Conservation (phyloP, 1,140 invertebrate genomes). For the Drosophila tristis region DNA sequence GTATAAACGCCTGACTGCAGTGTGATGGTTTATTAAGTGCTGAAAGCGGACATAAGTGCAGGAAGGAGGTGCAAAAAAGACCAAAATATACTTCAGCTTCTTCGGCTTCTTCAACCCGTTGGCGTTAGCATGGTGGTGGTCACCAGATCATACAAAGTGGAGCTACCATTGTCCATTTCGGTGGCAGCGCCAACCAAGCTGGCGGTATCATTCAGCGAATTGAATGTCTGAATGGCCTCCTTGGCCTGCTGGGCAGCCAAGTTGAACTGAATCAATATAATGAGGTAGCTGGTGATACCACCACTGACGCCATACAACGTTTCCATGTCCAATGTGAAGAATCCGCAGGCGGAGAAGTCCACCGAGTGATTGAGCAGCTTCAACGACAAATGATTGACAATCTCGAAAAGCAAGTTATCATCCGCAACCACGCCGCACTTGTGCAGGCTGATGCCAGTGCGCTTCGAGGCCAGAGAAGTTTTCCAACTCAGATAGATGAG, state of each 20-base stretch:
- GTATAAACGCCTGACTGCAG: conserved; percentile 49
- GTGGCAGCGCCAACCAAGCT: conserved; percentile 61
- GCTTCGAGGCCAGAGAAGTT: conserved; percentile 79
- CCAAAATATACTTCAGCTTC: conserved; percentile 1
- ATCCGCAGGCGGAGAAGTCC: conserved; percentile 83
- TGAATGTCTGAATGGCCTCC: conserved; percentile 71
- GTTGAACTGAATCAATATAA: conserved; percentile 84
- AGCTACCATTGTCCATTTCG: conserved; percentile 56
- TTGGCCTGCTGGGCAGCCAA: conserved; percentile 82
- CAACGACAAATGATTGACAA: conserved; percentile 82
- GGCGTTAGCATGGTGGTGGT: conserved; percentile 66
- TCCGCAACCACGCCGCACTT: conserved; percentile 81
- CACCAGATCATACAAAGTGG: conserved; percentile 39
- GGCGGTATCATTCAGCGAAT: conserved; percentile 65
- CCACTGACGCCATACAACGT: conserved; percentile 82
- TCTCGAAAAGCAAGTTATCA: conserved; percentile 81
- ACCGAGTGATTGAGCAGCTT: conserved; percentile 82
- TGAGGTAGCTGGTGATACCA: conserved; percentile 83
- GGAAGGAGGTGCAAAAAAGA: conserved; percentile 4
- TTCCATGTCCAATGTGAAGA: conserved; percentile 83
- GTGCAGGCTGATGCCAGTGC: conserved; percentile 80
- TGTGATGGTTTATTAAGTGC: conserved; percentile 62
- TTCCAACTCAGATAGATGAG: conserved; percentile 83
- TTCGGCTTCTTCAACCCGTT: conserved; percentile 18
- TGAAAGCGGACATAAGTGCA: conserved; percentile 25